These are phyloP conservation scores for Callospermophilus lateralis DNA, from an alignment of 2,113 vertebrate genomes.

Conservation along the genomic window DNA sequence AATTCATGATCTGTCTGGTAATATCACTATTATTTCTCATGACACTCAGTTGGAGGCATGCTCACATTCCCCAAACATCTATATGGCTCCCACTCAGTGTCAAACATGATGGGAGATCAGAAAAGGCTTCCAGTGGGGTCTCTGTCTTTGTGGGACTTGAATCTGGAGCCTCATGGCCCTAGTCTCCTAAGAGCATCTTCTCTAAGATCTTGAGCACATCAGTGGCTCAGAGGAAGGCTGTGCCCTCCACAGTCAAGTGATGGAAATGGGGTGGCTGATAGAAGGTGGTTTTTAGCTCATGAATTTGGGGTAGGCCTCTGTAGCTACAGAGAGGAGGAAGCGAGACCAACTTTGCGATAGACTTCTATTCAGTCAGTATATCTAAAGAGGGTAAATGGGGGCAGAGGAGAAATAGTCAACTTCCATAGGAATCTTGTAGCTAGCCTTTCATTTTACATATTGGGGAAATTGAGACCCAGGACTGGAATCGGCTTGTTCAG, in stretches of 20 bases:
- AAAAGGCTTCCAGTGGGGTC: not conserved
- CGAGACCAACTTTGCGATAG: not conserved
- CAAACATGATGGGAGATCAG: slow-evolving; percentile 34
- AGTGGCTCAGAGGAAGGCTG: not conserved
- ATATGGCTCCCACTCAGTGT: slow-evolving; percentile 33
- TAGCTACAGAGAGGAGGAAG: not conserved
- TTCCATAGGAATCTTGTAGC: not conserved
- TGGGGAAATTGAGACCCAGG: slow-evolving; percentile 16
- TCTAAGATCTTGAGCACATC: not conserved
- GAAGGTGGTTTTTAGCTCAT: not conserved
- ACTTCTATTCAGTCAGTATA: not conserved
- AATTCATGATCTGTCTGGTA: slow-evolving; percentile 49
- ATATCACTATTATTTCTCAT: slow-evolving; percentile 38
- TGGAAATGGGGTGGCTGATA: not conserved
- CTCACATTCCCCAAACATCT: slow-evolving; percentile 23
- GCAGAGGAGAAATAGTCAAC: not conserved
- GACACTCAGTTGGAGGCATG: slow-evolving; percentile 14
- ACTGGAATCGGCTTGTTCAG: slow-evolving; percentile 7
- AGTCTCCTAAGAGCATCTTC: not conserved
- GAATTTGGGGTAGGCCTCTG: not conserved
- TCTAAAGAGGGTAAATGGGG: not conserved
- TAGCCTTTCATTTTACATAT: slow-evolving; percentile 1
- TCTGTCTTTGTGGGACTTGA: not conserved
- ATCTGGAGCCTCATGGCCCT: not conserved
- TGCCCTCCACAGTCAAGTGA: not conserved